Conservation (phyloP, 2,113 vertebrate genomes). For the Gnathonemus echidnorhynchus region DNA sequence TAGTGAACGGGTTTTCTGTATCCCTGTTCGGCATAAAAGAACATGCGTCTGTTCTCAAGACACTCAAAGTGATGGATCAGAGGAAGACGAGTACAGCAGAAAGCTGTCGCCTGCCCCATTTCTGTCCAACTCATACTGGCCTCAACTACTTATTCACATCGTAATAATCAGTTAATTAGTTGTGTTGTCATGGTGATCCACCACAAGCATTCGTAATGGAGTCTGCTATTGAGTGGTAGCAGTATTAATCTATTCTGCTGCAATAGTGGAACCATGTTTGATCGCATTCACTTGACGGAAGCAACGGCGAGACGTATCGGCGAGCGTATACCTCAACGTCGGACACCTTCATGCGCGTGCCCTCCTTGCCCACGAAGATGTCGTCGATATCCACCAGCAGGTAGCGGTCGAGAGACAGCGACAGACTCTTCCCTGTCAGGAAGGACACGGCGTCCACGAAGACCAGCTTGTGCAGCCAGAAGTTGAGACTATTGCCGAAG, state of each 20-base stretch:
- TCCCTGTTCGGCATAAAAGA: not conserved
- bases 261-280: not conserved
- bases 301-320: not conserved
- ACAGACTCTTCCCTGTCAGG: conserved; percentile 75
- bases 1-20: not conserved
- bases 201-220: not conserved
- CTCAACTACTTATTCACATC: not conserved
- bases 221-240: not conserved
- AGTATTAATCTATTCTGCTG: not conserved
- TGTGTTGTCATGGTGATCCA: not conserved
- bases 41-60: not conserved
- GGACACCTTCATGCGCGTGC: conserved; percentile 80
- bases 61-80: not conserved
- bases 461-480: conserved; percentile 81
- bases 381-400: conserved; percentile 81
- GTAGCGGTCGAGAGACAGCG: conserved; percentile 74
- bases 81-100: not conserved
- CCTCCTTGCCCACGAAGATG: conserved; percentile 86
- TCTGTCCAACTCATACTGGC: not conserved
- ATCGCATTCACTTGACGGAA: not conserved
- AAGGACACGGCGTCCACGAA: conserved; percentile 79
- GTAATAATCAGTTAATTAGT: not conserved
- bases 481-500: conserved; percentile 81
- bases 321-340: conserved; percentile 71
- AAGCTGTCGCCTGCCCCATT: not conserved